Evolutionary conservation across 2,888 invertebrate species (phyloP).

Genomic region (Amblyteles armatorius): DNA sequence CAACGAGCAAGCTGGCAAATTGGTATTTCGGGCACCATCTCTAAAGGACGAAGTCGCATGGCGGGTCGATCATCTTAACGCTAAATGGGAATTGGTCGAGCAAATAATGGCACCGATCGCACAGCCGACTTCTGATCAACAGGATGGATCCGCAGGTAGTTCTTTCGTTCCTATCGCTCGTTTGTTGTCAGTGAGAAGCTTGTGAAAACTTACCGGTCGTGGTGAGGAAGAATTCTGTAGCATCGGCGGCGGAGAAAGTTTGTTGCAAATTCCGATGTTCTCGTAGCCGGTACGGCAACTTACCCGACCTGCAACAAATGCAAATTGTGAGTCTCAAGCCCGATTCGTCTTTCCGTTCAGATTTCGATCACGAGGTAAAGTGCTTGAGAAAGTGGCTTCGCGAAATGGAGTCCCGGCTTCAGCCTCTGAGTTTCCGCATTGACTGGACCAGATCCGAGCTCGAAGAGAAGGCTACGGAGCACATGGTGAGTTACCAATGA

Average conservation of each 20-base stretch:
- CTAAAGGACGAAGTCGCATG: conserved; percentile 89
- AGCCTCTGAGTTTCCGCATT: conserved; percentile 90
- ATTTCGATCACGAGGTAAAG: conserved; percentile 91
- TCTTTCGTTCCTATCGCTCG: not conserved
- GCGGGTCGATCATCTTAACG: conserved; percentile 91
- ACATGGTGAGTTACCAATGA: conserved; percentile 90
- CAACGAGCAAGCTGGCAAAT: conserved; percentile 91
- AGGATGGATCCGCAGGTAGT: conserved; percentile 83
- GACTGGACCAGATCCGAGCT: conserved; percentile 91
- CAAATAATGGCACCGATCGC: conserved; percentile 89
- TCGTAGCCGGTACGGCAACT: conserved; percentile 12
- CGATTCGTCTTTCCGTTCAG: conserved; percentile 83
- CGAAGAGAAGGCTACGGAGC: conserved; percentile 91
- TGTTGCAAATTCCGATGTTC: not conserved
- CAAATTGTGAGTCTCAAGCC: not conserved
- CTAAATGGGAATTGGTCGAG: conserved; percentile 92
- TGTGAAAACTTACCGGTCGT: conserved; percentile 40
- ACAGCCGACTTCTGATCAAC: conserved; percentile 80
- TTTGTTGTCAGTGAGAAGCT: not conserved
- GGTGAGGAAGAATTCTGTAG: conserved; percentile 38
- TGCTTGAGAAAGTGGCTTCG: conserved; percentile 94
- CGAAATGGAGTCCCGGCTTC: conserved; percentile 93
- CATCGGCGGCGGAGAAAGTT: conserved; percentile 27
- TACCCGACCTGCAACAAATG: not conserved
- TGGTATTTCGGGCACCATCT: conserved; percentile 88